phyloP scores from a whole-genome alignment of 1,140 invertebrate species.

The Atta texana region DNA sequence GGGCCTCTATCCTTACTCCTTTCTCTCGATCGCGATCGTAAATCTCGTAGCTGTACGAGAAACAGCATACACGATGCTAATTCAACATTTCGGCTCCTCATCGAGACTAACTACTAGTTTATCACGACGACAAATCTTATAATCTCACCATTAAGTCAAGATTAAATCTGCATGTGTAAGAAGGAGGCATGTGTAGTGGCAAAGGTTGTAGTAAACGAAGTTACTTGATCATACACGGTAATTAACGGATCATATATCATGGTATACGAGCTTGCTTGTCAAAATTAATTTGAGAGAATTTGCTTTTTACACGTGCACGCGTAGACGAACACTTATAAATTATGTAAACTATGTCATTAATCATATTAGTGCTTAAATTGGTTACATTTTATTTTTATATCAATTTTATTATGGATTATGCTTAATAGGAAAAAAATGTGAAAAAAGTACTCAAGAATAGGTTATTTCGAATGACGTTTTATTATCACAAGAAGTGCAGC shows the following conservation, averaged over 20 bases:
- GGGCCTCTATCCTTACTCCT: background rate
- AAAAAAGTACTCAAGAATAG: background rate
- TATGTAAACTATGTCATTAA: background rate
- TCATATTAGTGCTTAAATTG: background rate
- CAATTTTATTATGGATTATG: background rate
- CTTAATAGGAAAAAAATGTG: background rate
- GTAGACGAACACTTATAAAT: background rate
- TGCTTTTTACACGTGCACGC: background rate
- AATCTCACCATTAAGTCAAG: constrained; percentile 1
- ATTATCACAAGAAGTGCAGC: background rate
- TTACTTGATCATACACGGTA: background rate
- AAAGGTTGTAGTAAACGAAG: background rate
- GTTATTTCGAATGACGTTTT: constrained; percentile 28
- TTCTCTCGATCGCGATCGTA: constrained; percentile 6
- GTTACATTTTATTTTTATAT: background rate
- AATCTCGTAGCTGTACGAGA: background rate
- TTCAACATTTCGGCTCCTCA: constrained; percentile 32
- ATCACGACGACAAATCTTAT: constrained; percentile 50
- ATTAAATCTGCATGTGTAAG: constrained; percentile 35
- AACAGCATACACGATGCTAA: constrained; percentile 22
- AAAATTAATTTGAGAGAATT: constrained; percentile 21
- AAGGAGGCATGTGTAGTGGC: background rate
- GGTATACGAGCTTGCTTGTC: background rate
- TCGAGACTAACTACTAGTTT: constrained; percentile 46
- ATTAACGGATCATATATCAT: constrained; percentile 12